phyloP scores from a whole-genome alignment of 2,113 vertebrate species.

The Heloderma charlesbogerti region DNA sequence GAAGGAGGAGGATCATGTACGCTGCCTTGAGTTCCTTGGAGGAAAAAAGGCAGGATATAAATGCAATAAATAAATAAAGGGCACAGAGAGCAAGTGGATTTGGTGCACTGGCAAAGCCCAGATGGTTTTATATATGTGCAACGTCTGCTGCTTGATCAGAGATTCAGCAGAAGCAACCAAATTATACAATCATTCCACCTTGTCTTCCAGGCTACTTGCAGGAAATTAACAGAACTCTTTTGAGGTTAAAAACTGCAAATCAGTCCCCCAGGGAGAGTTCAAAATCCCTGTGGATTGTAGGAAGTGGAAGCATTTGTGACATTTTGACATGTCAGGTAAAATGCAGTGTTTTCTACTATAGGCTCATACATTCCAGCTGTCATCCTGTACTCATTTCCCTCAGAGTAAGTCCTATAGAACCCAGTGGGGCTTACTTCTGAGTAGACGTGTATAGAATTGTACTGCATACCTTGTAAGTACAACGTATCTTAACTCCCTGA shows the following conservation, averaged over 20 bases:
- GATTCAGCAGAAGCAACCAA: not conserved
- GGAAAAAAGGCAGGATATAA: too few species aligned
- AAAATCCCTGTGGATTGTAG: not conserved
- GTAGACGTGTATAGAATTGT: not conserved
- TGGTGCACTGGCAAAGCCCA: not conserved
- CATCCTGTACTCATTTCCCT: not conserved
- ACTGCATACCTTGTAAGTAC: not conserved
- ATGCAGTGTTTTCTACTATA: not conserved
- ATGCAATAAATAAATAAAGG: too few species aligned
- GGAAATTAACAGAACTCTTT: not conserved
- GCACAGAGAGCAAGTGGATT: not conserved
- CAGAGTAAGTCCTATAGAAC: not conserved
- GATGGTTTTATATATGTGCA: not conserved
- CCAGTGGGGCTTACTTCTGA: not conserved
- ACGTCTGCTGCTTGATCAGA: not conserved
- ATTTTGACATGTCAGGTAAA: not conserved
- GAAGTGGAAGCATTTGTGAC: not conserved
- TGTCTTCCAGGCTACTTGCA: not conserved
- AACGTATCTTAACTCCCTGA: not conserved
- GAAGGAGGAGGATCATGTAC: too few species aligned
- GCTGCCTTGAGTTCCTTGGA: too few species aligned
- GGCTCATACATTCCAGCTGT: not conserved
- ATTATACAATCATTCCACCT: conserved; percentile 6
- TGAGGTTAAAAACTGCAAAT: not conserved
- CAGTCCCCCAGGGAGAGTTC: not conserved